Evolutionary conservation across 2,888 invertebrate species (phyloP), one percentile per base, ranked within the genome.

Genomic region (Lasioglossum leucozonium): DNA sequence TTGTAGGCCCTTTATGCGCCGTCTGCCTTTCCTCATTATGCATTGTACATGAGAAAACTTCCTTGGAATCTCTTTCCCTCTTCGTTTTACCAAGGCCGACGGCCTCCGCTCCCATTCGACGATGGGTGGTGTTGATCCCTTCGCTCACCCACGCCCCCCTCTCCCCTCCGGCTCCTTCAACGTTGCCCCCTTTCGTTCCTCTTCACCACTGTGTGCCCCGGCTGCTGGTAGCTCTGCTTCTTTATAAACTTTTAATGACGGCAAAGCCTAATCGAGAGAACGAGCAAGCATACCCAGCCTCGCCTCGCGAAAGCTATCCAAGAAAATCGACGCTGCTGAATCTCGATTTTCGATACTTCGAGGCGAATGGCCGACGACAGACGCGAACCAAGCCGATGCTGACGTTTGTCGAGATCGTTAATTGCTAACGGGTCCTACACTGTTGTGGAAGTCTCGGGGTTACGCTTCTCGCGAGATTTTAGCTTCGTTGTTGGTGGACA

Each of bases 211-310:
- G 81, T 86, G 88, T 87, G 90, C 92, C 89, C 91, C 90, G 88
- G 89, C 90, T 92, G 90, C 90, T 91, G 90, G 88, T 90, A 92
- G 90, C 92, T 93, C 89, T 91, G 92, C 94, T 94, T 94, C 94
- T 94, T 95, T 94, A 94, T 94, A 95, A 95, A 95, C 94, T 95
- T 95, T 95, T 95, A 95, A 95, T 95, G 95, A 95, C 94, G 94
- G 93, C 93, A 92, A 94, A 94, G 93, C 94, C 94, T 95, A 95
- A 95, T 95, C 94, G 94, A 93, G 89, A 93, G 91, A 92, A 91
- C 87, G 91, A 91, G 88, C 90, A 85, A 89, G 90, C 89, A 90
- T 90, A 87, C 91, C 85, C 81, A 84, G 85, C 87, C 84, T 87
- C 82, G 85, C 89, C 75, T 65, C 55, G 85, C 80, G 65, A 73